Evolutionary conservation across 1,140 invertebrate species (phyloP).

Genomic region (Scaptomyza pallida): DNA sequence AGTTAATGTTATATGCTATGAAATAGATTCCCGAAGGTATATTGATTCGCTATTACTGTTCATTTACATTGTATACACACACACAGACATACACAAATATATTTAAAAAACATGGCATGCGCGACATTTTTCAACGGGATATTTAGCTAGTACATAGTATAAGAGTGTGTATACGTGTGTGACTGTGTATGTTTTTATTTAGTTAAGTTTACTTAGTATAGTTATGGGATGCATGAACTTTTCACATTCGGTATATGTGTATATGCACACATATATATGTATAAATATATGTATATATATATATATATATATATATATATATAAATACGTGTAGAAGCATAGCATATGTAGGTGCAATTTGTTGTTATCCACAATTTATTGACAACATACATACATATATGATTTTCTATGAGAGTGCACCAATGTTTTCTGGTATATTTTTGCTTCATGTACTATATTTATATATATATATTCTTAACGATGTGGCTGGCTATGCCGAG

Average conservation of each 20-base stretch:
- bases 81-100: too few relatives aligned
- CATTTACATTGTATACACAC: constrained; percentile 1
- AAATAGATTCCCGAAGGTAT: constrained; percentile 17
- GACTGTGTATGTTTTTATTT: background rate
- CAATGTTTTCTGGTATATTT: background rate
- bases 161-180: background rate
- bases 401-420: constrained; percentile 1
- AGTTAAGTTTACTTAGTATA: constrained; percentile 18
- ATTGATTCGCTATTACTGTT: constrained; percentile 6
- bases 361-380: background rate
- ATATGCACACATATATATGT: constrained; percentile 11
- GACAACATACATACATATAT: background rate
- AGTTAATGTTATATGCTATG: background rate
- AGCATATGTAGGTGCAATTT: constrained; percentile 1
- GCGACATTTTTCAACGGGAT: constrained; percentile 9
- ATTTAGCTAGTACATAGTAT: constrained; percentile 12
- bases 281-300: background rate
- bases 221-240: constrained; percentile 16
- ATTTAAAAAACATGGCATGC: background rate
- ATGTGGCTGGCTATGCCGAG: constrained; percentile 4
- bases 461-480: background rate
- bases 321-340: background rate
- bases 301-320: constrained; percentile 10
- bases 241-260: background rate
- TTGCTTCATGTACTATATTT: background rate